Conservation (phyloP, 2,888 invertebrate genomes). For the Harmothoe impar region DNA sequence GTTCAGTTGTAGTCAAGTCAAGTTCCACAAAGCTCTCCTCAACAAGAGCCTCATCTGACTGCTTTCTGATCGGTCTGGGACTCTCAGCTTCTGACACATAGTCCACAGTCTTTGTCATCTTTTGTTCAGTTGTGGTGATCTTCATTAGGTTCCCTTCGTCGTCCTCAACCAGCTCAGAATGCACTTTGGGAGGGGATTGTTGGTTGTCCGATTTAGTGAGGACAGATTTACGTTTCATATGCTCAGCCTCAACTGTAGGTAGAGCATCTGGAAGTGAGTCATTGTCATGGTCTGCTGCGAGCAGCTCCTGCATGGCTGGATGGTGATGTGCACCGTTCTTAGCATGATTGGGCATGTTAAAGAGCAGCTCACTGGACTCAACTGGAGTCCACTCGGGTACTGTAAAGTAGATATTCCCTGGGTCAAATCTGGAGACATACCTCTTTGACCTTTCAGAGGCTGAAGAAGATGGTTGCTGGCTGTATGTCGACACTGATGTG, state of each 20-base stretch:
- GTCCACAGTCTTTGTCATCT: slow-evolving; percentile 64
- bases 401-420: slow-evolving; percentile 58
- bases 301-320: background rate
- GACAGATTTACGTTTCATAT: slow-evolving; percentile 14
- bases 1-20: slow-evolving; percentile 49
- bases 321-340: background rate
- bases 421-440: slow-evolving; percentile 60
- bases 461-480: background rate
- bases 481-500: too few relatives aligned
- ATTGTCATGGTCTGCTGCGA: background rate
- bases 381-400: slow-evolving; percentile 54
- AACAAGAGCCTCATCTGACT: slow-evolving; percentile 35
- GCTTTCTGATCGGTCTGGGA: background rate
- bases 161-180: slow-evolving; percentile 63
- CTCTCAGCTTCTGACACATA: slow-evolving; percentile 47
- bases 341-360: background rate
- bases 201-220: slow-evolving; percentile 59
- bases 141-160: slow-evolving; percentile 66
- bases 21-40: slow-evolving; percentile 58
- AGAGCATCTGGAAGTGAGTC: slow-evolving; percentile 46
- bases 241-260: slow-evolving; percentile 25
- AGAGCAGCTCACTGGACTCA: slow-evolving; percentile 56
- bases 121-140: slow-evolving; percentile 66
- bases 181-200: slow-evolving; percentile 60
- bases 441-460: background rate